Conservation (phyloP, 2,113 vertebrate genomes). For the Cairina moschata region DNA sequence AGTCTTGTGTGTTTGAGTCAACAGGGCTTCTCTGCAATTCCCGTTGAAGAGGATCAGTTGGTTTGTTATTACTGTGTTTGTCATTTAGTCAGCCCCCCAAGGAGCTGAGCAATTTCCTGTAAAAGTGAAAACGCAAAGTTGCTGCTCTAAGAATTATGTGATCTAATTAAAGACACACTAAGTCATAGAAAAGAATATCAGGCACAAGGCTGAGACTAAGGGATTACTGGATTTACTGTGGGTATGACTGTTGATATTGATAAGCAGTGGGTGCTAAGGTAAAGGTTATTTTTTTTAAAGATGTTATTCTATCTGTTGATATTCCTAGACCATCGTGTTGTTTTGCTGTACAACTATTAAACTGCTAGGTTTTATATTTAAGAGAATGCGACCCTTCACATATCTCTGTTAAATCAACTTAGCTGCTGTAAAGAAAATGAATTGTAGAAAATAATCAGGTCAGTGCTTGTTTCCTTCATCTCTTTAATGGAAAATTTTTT, state of each 20-base stretch:
- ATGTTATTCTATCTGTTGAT: background rate
- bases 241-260: background rate
- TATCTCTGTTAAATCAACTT: background rate
- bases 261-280: background rate
- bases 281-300: background rate
- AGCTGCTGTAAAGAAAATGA: background rate
- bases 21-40: background rate
- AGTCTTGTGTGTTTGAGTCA: background rate
- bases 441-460: background rate
- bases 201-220: background rate
- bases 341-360: background rate
- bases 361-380: background rate
- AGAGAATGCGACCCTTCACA: background rate
- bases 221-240: background rate
- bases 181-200: background rate
- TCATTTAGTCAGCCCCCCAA: conserved; percentile 5
- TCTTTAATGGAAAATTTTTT: background rate
- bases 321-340: background rate
- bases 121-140: conserved; percentile 31
- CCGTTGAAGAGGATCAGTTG: background rate
- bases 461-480: background rate
- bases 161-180: conserved; percentile 18
- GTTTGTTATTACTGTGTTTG: conserved; percentile 38
- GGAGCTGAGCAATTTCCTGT: conserved; percentile 39
- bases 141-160: conserved; percentile 3